These are phyloP conservation scores for Lepus timidus DNA, from an alignment of 2,113 vertebrate genomes.

Conservation along the genomic window DNA sequence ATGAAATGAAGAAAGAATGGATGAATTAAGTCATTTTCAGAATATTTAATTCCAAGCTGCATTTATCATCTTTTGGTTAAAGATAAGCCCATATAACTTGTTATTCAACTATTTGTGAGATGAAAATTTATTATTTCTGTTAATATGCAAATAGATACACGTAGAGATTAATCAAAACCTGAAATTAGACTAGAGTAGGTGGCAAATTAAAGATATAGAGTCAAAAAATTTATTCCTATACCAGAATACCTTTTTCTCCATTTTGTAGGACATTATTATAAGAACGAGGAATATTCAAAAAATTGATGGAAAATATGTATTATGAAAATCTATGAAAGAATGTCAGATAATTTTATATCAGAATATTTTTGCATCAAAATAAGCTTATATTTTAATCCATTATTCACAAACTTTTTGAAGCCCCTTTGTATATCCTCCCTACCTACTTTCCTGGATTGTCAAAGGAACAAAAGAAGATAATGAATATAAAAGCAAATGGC, in stretches of 20 bases:
- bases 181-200: not conserved
- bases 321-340: too few species aligned
- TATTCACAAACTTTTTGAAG: too few species aligned
- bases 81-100: not conserved
- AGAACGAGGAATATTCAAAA: not conserved
- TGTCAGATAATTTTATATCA: too few species aligned
- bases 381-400: too few species aligned
- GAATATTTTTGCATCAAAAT: too few species aligned
- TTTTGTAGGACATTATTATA: not conserved
- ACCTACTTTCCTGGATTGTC: not conserved
- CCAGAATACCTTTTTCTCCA: not conserved
- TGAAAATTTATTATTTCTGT: not conserved
- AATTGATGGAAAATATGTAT: too few species aligned
- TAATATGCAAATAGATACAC: constrained; percentile 1
- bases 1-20: not conserved
- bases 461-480: not conserved
- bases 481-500: not conserved
- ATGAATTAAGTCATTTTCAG: not conserved
- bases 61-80: not conserved
- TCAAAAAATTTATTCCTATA: not conserved
- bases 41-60: not conserved
- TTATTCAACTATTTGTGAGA: not conserved
- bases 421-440: not conserved
- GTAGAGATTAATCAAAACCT: not conserved
- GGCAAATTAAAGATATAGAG: not conserved